These are phyloP conservation scores for Argyrosomus japonicus DNA, from an alignment of 2,113 vertebrate species.

Conservation along the genomic window DNA sequence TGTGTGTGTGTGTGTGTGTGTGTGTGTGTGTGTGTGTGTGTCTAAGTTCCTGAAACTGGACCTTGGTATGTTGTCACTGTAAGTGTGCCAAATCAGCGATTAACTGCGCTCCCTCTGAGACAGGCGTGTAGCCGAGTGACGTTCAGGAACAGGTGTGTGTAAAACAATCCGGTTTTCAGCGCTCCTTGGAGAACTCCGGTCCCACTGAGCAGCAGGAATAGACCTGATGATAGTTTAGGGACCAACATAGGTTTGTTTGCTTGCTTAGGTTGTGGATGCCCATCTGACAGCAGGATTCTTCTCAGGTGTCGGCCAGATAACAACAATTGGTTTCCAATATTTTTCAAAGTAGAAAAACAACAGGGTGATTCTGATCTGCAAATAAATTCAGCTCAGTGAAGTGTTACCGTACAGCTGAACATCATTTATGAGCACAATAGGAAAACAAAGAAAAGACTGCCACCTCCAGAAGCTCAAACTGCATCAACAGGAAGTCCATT, in stretches of 20 bases:
- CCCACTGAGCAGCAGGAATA: conserved; percentile 73
- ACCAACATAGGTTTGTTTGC: conserved; percentile 45
- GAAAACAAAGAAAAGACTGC: not conserved
- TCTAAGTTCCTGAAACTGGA: conserved; percentile 73
- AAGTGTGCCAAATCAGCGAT: conserved; percentile 83
- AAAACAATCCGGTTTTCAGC: conserved; percentile 71
- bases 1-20: conserved; percentile 13
- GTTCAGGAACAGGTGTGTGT: conserved; percentile 73
- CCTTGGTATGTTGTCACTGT: conserved; percentile 79
- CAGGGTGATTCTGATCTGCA: not conserved
- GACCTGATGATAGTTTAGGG: conserved; percentile 69
- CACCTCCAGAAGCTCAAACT: not conserved
- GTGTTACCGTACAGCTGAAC: too few relatives aligned
- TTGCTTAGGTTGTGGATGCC: conserved; percentile 17
- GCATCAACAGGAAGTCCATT: conserved; percentile 18
- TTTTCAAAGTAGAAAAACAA: not conserved
- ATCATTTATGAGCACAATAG: not conserved
- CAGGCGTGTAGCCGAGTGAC: conserved; percentile 77
- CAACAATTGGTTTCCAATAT: not conserved
- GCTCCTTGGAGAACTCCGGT: conserved; percentile 57
- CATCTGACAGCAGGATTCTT: not conserved
- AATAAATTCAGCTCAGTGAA: not conserved
- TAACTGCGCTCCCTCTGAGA: conserved; percentile 70
- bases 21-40: conserved; percentile 25
- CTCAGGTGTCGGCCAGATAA: conserved; percentile 19